Evolutionary conservation across 2,113 vertebrate genomes (phyloP).

Genomic region (Ameiurus melas): DNA sequence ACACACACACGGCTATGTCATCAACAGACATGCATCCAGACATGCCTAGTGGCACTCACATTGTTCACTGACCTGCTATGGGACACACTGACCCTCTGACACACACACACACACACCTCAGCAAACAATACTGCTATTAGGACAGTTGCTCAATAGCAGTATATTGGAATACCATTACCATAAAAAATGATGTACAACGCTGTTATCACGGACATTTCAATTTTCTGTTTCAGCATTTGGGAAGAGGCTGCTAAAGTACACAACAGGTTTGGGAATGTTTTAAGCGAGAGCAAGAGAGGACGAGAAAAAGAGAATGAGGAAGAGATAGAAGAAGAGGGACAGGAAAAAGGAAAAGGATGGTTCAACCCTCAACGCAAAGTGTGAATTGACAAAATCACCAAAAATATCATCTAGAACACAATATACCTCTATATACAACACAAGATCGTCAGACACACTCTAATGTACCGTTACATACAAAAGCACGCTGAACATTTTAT

Average conservation of each 20-base stretch:
- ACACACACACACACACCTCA: conserved; percentile 3
- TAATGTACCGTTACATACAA: background rate
- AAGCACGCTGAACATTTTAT: background rate
- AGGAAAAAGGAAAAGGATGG: conserved; percentile 17
- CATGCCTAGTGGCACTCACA: background rate
- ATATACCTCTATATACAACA: background rate
- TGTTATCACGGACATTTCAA: background rate
- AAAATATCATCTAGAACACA: background rate
- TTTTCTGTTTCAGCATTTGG: background rate
- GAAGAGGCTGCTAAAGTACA: background rate
- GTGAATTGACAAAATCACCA: conserved; percentile 1
- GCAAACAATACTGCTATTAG: background rate
- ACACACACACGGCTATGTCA: conserved; percentile 15
- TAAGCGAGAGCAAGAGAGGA: background rate
- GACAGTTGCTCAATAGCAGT: background rate
- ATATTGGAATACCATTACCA: background rate
- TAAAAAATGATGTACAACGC: background rate
- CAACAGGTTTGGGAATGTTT: background rate
- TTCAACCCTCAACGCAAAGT: background rate
- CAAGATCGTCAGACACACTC: background rate
- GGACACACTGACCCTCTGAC: conserved; percentile 14
- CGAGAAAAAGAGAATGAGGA: background rate
- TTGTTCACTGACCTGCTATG: background rate
- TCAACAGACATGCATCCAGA: conserved; percentile 27
- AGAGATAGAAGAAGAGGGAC: background rate